These are phyloP conservation scores for Drosophila varians DNA, from an alignment of 1,140 invertebrate genomes.

Conservation along the genomic window DNA sequence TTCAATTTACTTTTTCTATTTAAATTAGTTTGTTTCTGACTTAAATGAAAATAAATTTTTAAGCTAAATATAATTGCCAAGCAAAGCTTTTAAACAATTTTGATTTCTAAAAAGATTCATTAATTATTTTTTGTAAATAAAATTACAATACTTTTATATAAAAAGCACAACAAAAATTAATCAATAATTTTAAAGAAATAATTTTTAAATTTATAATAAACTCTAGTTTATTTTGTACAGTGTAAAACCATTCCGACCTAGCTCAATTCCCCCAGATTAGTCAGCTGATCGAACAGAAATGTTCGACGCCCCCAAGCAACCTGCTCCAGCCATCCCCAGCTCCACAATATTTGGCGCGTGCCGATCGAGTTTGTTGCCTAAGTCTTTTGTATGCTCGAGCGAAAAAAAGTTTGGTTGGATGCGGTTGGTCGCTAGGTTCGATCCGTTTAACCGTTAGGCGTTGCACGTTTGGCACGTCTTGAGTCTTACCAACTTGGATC, in stretches of 20 bases:
- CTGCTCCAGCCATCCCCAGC: background rate
- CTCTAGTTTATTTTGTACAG: background rate
- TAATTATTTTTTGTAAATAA: too few species aligned
- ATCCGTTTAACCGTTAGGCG: slow-evolving; percentile 40
- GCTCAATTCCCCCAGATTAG: slow-evolving; percentile 21
- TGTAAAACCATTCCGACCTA: slow-evolving; percentile 20
- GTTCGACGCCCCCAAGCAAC: slow-evolving; percentile 42
- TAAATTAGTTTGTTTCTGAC: too few species aligned
- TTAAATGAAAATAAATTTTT: too few species aligned
- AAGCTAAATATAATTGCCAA: too few species aligned
- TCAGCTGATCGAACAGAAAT: slow-evolving; percentile 28
- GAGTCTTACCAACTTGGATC: slow-evolving; percentile 5
- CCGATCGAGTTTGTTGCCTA: slow-evolving; percentile 40
- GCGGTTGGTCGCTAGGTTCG: slow-evolving; percentile 32
- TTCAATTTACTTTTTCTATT: too few species aligned
- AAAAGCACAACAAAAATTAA: too few species aligned
- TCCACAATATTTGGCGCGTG: slow-evolving; percentile 27
- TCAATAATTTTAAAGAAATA: too few species aligned
- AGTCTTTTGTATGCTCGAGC: slow-evolving; percentile 33
- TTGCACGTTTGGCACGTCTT: slow-evolving; percentile 34
- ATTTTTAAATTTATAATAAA: background rate
- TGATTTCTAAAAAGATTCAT: too few species aligned
- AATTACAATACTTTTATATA: too few species aligned
- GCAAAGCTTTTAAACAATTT: too few species aligned
- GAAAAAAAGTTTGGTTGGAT: background rate